Conservation (phyloP, 2,888 invertebrate species). For the Stomorhina lunata region DNA sequence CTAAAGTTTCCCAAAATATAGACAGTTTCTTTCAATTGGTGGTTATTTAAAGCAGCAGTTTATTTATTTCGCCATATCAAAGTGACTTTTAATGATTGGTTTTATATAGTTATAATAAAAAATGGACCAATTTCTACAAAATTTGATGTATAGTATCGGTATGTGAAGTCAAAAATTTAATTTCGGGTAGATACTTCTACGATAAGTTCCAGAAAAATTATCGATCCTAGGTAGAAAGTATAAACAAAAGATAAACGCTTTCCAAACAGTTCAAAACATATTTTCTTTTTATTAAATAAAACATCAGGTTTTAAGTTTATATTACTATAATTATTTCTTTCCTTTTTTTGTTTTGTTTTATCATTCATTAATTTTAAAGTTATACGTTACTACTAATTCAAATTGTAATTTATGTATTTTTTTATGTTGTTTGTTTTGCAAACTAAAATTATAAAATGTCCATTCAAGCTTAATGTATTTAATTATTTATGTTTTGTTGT, state of each 20-base stretch:
- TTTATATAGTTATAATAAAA: too few species aligned
- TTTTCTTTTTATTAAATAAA: conserved; percentile 57
- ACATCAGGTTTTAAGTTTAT: conserved; percentile 54
- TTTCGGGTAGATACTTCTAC: too few species aligned
- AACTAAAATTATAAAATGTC: conserved; percentile 50
- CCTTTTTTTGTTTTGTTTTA: conserved; percentile 30
- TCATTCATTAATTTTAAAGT: conserved; percentile 47
- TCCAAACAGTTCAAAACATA: conserved; percentile 27
- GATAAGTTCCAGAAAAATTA: not conserved
- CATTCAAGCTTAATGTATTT: conserved; percentile 48
- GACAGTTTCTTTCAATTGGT: too few species aligned
- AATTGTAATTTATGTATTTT: conserved; percentile 42
- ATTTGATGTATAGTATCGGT: too few species aligned
- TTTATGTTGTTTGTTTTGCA: conserved; percentile 39
- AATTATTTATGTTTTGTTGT: not conserved
- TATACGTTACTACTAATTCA: conserved; percentile 58
- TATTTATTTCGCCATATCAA: too few species aligned
- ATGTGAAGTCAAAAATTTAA: too few species aligned
- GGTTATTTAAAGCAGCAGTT: too few species aligned
- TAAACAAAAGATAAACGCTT: not conserved
- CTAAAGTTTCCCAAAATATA: too few species aligned
- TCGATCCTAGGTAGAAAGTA: not conserved
- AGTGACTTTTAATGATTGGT: too few species aligned
- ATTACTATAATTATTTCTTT: conserved; percentile 48
- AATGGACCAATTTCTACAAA: too few species aligned